Evolutionary conservation across 2,888 invertebrate genomes (phyloP).

Genomic region (Clistopyga incitator): DNA sequence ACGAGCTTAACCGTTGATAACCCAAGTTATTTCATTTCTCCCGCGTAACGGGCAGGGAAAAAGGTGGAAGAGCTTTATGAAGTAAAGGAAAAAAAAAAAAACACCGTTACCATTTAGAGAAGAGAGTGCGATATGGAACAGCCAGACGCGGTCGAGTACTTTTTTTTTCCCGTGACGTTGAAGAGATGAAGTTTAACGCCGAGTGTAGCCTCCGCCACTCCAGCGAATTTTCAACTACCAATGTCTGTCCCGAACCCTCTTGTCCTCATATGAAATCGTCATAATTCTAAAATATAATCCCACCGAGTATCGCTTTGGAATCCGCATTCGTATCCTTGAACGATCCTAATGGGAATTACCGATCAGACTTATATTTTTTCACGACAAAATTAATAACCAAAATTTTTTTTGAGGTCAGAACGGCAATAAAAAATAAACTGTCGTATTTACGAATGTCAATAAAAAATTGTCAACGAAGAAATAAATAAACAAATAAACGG

Average conservation of each 20-base stretch:
- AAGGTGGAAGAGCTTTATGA: conserved; percentile 10
- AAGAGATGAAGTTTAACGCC: conserved; percentile 35
- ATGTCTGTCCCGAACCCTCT: background rate
- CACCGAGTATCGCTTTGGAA: background rate
- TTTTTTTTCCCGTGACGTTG: conserved; percentile 40
- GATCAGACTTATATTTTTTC: background rate
- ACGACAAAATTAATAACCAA: background rate
- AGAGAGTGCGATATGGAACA: background rate
- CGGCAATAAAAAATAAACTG: no score
- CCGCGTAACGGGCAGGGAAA: conserved; percentile 15
- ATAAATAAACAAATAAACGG: conserved; percentile 1
- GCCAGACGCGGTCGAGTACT: background rate
- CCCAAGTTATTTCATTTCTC: conserved; percentile 53
- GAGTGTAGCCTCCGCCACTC: background rate
- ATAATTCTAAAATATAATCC: conserved; percentile 22
- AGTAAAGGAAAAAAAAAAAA: conserved; percentile 17
- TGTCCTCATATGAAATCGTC: background rate
- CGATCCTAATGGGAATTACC: conserved; percentile 14
- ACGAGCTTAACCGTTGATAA: conserved; percentile 44
- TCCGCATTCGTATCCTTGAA: conserved; percentile 31
- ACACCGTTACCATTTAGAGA: background rate
- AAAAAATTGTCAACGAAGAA: background rate
- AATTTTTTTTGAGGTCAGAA: no score
- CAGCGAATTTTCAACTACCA: conserved; percentile 40
- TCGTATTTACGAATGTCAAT: background rate